Base-by-base conservation (phyloP, 2,888 invertebrate species). In the Xanthia icteritia region DNA sequence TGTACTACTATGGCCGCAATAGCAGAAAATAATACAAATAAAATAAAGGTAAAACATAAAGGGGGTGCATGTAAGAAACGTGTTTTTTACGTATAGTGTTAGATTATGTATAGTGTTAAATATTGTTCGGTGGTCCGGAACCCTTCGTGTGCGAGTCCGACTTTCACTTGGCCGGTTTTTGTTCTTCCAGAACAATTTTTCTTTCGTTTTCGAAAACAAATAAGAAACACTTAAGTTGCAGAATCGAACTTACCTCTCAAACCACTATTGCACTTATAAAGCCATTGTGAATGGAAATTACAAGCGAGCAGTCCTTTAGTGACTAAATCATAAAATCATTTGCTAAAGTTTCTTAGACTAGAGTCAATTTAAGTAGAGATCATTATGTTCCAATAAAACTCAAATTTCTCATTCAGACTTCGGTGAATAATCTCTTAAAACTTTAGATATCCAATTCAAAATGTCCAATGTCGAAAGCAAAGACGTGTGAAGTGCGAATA, bases 401-500 rank as follows among this genome's bases (percentile, higher is more conserved):
- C 8, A 13, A 60, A 77, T 70, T 69, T 64, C 61, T 71, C 70
- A 61, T 84, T 63, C 17, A 68, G 58, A 81, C 45, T 77, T 61
- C 11, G 27, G 27, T 63, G 63, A 68, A 73, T 60, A 72, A 72
- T 74, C 68, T 63, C 54, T 66, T 66, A 17, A 66, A 77, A 77
- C 68, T 81, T 77, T 60, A 60, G 48, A 67, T 61, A 69, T 60
- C 36, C 5, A 61, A 56, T 73, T 80, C 56, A 56, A 65, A 84
- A 77, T 70, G 23, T 67, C 27, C 15, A 74, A 84, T 66, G 60
- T 73, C 69, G 48, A n/a, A 64, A 27, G 23, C 27, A 72, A 71
- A 70, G 74, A 74, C 61, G 54, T 84, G 61, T 83, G 68, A 82
- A 66, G 66, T 83, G 48, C 60, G 67, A 77, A 84, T 74, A 60